phyloP scores from a whole-genome alignment of 2,797 vertebrate genomes.

The Scolopax rusticola region DNA sequence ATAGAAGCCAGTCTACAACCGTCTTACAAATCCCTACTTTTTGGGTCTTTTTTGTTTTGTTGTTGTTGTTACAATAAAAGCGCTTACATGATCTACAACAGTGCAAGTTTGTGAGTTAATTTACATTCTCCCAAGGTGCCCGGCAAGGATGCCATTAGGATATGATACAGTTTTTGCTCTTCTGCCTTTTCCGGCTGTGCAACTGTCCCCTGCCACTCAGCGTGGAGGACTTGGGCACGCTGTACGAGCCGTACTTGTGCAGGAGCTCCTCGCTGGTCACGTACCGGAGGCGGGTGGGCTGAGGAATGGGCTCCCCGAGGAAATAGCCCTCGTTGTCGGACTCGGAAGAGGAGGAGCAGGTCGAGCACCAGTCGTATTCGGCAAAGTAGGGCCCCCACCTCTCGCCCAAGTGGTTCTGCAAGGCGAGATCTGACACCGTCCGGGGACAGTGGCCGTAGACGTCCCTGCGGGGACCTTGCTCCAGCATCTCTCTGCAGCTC shows the following conservation, averaged over 20 bases:
- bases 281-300: conserved; percentile 91
- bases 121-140: conserved; percentile 81
- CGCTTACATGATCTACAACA: conserved; percentile 74
- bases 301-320: conserved; percentile 95
- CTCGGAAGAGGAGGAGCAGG: conserved; percentile 97
- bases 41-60: not conserved
- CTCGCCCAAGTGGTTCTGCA: conserved; percentile 91
- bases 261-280: conserved; percentile 94
- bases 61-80: conserved; percentile 66
- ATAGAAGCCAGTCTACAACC: conserved; percentile 65
- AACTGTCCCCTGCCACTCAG: conserved; percentile 87
- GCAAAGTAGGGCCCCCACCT: conserved; percentile 90
- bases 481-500: conserved; percentile 84
- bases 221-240: conserved; percentile 81
- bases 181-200: conserved; percentile 93
- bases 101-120: conserved; percentile 80
- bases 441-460: conserved; percentile 91
- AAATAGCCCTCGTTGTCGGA: conserved; percentile 99
- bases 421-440: conserved; percentile 94
- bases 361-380: conserved; percentile 97
- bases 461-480: conserved; percentile 85
- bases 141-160: conserved; percentile 82
- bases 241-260: conserved; percentile 91
- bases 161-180: conserved; percentile 99
- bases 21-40: conserved; percentile 51